Conservation (phyloP, 2,797 vertebrate species). For the Huso huso region DNA sequence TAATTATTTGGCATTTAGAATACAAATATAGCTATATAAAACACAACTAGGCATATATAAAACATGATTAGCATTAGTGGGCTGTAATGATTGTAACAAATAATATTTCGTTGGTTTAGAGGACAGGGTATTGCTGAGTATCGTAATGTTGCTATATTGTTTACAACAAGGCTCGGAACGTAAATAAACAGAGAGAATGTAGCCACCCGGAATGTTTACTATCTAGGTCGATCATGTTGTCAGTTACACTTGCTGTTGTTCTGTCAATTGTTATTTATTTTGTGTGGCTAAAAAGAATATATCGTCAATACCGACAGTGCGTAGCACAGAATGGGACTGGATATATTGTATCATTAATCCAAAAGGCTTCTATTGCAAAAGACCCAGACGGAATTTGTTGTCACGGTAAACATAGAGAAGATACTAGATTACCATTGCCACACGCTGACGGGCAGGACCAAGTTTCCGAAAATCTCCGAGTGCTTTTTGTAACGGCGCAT, state of each 20-base stretch:
- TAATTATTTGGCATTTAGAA: too few relatives aligned
- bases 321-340: conserved; percentile 18
- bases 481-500: conserved; percentile 73
- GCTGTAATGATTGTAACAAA: too few relatives aligned
- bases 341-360: conserved; percentile 7
- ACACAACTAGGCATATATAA: too few relatives aligned
- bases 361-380: background rate
- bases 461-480: conserved; percentile 27
- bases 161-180: conserved; percentile 35
- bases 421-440: background rate
- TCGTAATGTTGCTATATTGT: too few relatives aligned
- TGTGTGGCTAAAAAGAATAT: conserved; percentile 44
- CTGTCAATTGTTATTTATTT: conserved; percentile 27
- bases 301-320: conserved; percentile 23
- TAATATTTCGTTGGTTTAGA: too few relatives aligned
- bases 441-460: background rate
- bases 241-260: conserved; percentile 27
- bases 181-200: conserved; percentile 15
- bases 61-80: too few relatives aligned
- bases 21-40: too few relatives aligned
- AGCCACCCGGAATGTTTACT: conserved; percentile 49
- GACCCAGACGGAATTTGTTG: conserved; percentile 7
- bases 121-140: too few relatives aligned
- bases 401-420: background rate
- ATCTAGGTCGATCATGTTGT: conserved; percentile 47